phyloP scores from a whole-genome alignment of 2,888 invertebrate species.

The Conomelus anceps region DNA sequence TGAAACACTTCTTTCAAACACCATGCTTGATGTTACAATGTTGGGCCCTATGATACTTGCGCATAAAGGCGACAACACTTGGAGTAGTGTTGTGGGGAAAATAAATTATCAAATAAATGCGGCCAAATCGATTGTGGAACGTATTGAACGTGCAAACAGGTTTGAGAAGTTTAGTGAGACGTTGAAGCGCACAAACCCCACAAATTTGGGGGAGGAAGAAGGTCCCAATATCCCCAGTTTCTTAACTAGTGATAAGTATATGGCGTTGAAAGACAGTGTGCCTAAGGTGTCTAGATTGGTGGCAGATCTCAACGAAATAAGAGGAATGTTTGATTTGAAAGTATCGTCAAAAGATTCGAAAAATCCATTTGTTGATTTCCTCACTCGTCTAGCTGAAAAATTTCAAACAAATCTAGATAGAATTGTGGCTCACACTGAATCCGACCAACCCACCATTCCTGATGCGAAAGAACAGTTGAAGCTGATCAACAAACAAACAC shows the following conservation, averaged over 20 bases:
- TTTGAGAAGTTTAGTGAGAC: slow-evolving; percentile 14
- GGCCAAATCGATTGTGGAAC: slow-evolving; percentile 30
- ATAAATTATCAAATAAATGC: slow-evolving; percentile 33
- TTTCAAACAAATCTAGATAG: slow-evolving; percentile 36
- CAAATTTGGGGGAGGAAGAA: not conserved
- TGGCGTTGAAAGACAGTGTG: slow-evolving; percentile 15
- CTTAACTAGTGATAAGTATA: not conserved
- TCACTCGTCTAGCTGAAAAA: slow-evolving; percentile 39
- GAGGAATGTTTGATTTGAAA: slow-evolving; percentile 39
- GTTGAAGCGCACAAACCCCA: slow-evolving; percentile 5
- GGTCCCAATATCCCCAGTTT: not conserved
- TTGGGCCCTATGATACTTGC: slow-evolving; percentile 36
- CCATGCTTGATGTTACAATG: slow-evolving; percentile 30
- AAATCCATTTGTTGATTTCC: slow-evolving; percentile 43
- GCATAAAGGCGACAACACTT: slow-evolving; percentile 36
- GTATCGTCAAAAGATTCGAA: slow-evolving; percentile 19
- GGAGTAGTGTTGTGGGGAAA: slow-evolving; percentile 34
- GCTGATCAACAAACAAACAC: not conserved
- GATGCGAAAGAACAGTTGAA: slow-evolving; percentile 30
- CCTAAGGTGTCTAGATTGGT: slow-evolving; percentile 39
- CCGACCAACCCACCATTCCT: not conserved
- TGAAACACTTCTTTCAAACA: not conserved
- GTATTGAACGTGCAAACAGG: slow-evolving; percentile 30
- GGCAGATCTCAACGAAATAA: slow-evolving; percentile 39
- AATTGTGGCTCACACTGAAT: not conserved